Evolutionary conservation across 1,140 invertebrate species (phyloP), one percentile per base, ranked within the genome.

Genomic region (Melipona quadrifasciata): DNA sequence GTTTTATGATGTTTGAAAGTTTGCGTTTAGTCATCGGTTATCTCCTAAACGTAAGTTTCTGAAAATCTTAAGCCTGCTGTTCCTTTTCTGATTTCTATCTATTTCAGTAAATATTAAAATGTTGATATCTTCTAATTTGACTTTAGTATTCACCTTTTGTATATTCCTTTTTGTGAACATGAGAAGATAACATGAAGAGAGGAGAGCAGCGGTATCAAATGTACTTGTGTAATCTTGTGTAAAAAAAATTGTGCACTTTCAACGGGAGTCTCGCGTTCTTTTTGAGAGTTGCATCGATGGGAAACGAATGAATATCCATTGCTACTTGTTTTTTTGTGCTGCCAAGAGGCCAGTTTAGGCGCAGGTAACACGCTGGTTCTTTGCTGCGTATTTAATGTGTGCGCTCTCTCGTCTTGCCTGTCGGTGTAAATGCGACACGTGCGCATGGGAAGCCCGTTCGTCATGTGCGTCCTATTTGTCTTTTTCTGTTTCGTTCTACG

Each of bases 301-400:
- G 80, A 53, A 65, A 53, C 2, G 51, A 75, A 53, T 53, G 64
- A n/a, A n/a, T n/a, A n/a, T 68, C 78, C 73, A 76, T 86, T n/a
- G n/a, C 71, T 68, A 58, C 55, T 89, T 84, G 88, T 89, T 92
- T 87, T 90, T 91, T 92, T 91, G 86, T 90, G 89, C 82, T 47
- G 86, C 80, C 80, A 88, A 86, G 89, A 88, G 87, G 90, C 90
- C 91, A 90, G 88, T 92, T 90, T 91, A 90, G 88, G 87, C 89
- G 87, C 91, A 93, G 91, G 90, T 93, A 92, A 88, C 67, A 88
- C 82, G 64, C 76, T 67, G 79, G 78, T 88, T 85, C 74, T 68
- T 86, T 67, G 51, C 64, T 72, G 67, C 64, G 61, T 53, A 70
- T 57, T 80, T 65, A 80, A 47, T 67, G 74, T 74, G 77, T 90